A percentile compares a stretch with the other conserved stretches of the same genome.
These are phyloP conservation scores for Carterocephalus palaemon DNA, from an alignment of 2,888 invertebrate species.

Conservation along the genomic window DNA sequence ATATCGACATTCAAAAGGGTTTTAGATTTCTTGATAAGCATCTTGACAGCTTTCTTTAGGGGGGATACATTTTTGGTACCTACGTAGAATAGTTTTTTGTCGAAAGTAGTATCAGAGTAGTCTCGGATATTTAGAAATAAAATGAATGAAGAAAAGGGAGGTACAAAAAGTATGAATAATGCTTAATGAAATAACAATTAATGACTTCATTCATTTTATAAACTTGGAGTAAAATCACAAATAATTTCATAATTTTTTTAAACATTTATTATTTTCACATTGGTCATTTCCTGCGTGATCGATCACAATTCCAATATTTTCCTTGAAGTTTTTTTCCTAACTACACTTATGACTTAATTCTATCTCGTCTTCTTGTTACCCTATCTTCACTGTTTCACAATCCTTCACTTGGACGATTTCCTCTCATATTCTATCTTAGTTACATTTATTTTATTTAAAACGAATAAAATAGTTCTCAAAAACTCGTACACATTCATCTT, in stretches of 20 bases:
- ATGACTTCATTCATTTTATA: conserved; percentile 42
- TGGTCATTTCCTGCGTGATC: conserved; percentile 64
- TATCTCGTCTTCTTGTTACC: conserved; percentile 30
- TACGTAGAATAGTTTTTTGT: conserved; percentile 27
- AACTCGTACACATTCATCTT: conserved; percentile 62
- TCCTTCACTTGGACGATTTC: conserved; percentile 56
- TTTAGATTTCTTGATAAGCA: conserved; percentile 68
- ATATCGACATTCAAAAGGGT: conserved; percentile 61
- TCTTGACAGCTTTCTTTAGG: conserved; percentile 76
- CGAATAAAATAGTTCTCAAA: conserved; percentile 70
- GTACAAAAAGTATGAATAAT: no score
- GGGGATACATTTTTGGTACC: conserved; percentile 28
- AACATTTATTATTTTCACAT: conserved; percentile 76
- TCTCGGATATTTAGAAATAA: conserved; percentile 12
- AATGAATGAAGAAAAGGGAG: conserved; percentile 30
- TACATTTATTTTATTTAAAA: conserved; percentile 52
- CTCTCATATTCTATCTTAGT: conserved; percentile 36
- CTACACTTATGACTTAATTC: conserved; percentile 36
- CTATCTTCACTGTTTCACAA: conserved; percentile 29
- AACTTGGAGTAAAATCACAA: conserved; percentile 42
- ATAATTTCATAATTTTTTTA: conserved; percentile 53
- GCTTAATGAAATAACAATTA: no score
- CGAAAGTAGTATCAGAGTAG: background rate
- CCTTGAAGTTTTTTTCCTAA: conserved; percentile 39
- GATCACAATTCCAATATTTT: conserved; percentile 61